These are phyloP conservation scores for Diadegma fenestrale DNA, from an alignment of 2,888 invertebrate species.

Conservation along the genomic window DNA sequence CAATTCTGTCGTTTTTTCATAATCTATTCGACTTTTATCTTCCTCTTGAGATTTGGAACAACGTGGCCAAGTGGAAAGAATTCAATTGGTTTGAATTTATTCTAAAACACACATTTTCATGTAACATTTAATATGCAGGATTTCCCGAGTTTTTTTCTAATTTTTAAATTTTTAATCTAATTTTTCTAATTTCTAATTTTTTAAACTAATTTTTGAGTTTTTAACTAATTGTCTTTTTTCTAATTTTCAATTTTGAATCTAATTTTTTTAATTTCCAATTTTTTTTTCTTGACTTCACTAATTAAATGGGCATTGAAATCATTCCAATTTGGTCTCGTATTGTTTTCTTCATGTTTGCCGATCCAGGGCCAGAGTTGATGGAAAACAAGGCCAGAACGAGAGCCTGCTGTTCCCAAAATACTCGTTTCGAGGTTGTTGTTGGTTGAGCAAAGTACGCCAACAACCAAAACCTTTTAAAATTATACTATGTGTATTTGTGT, in stretches of 20 bases:
- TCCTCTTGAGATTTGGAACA: neutral
- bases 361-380: neutral
- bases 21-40: neutral
- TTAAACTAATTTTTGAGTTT: too few species aligned
- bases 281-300: neutral
- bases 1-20: neutral
- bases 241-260: too few species aligned
- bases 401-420: neutral
- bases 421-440: neutral
- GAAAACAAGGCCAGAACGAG: neutral
- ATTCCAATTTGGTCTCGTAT: neutral
- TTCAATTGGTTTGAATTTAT: too few species aligned
- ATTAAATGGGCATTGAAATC: neutral
- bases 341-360: neutral
- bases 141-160: neutral
- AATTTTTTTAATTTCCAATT: too few species aligned
- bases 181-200: too few species aligned
- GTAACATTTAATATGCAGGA: too few species aligned
- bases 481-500: neutral
- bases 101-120: too few species aligned
- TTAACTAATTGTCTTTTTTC: too few species aligned
- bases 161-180: too few species aligned
- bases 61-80: too few species aligned
- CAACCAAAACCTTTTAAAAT: slow-evolving; percentile 18
- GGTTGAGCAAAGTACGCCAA: slow-evolving; percentile 2